phyloP scores from a whole-genome alignment of 2,113 vertebrate species.

The Lonchura striata region DNA sequence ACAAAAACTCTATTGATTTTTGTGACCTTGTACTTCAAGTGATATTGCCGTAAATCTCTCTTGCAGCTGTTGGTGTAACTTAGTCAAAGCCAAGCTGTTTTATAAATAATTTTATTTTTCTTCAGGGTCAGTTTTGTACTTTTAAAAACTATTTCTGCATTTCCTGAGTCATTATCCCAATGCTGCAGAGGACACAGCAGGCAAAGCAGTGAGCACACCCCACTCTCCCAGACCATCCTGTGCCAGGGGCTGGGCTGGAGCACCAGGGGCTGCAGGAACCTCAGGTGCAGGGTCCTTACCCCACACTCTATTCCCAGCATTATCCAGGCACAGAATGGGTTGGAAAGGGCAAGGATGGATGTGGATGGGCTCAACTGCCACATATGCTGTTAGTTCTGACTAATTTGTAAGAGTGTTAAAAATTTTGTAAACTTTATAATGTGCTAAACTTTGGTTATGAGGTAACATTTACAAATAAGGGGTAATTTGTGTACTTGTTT shows the following conservation, averaged over 20 bases:
- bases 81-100: conserved; percentile 5
- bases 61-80: not conserved
- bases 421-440: conserved; percentile 59
- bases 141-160: not conserved
- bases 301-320: not conserved
- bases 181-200: conserved; percentile 22
- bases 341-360: not conserved
- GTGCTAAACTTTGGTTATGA: conserved; percentile 46
- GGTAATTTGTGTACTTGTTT: conserved; percentile 63
- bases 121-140: conserved; percentile 52
- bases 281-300: not conserved
- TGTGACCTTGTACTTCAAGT: not conserved
- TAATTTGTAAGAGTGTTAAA: not conserved
- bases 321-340: not conserved
- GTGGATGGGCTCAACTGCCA: not conserved
- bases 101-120: conserved; percentile 4
- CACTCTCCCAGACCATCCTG: fast-evolving
- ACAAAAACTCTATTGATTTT: not conserved
- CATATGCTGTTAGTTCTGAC: not conserved
- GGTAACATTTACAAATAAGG: conserved; percentile 33
- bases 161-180: not conserved
- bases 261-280: not conserved
- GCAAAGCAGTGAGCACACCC: not conserved
- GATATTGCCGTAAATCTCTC: conserved; percentile 1
- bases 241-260: not conserved